Percentiles rank a stretch among this genome's conserved stretches.
Conservation (phyloP, 2,888 invertebrate species). For the Cerastoderma edule region DNA sequence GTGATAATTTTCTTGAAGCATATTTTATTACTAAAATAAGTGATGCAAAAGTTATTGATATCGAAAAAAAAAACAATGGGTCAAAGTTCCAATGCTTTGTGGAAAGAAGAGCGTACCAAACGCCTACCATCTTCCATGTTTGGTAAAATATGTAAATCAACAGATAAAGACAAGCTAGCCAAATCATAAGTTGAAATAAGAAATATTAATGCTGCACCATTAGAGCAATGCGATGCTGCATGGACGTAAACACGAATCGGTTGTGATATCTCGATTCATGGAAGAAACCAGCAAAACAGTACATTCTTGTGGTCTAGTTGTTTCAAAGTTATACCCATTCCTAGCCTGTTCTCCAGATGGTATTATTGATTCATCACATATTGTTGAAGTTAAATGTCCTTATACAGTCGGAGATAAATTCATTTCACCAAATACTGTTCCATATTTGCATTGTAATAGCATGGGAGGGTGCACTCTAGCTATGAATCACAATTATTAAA, state of each 20-base stretch:
- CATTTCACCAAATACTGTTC: conserved; percentile 23
- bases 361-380: conserved; percentile 22
- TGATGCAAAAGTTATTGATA: neutral
- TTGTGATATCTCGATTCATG: conserved; percentile 24
- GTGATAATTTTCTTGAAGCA: conserved; percentile 38
- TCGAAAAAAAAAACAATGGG: conserved; percentile 28
- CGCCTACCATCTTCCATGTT: conserved; percentile 42
- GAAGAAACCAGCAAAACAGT: conserved; percentile 14
- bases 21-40: conserved; percentile 23
- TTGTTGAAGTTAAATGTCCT: conserved; percentile 51
- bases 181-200: neutral
- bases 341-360: conserved; percentile 41
- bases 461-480: too few relatives aligned
- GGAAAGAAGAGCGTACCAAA: conserved; percentile 33
- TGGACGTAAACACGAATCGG: conserved; percentile 37
- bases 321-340: conserved; percentile 31
- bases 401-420: conserved; percentile 18
- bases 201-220: conserved; percentile 3
- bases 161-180: conserved; percentile 15
- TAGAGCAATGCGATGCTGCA: too few relatives aligned
- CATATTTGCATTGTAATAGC: conserved; percentile 30
- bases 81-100: conserved; percentile 9
- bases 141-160: conserved; percentile 33
- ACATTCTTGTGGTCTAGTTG: conserved; percentile 24
- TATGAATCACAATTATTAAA: too few relatives aligned